Evolutionary conservation across 2,888 invertebrate genomes (phyloP).

Genomic region (Syritta pipiens): DNA sequence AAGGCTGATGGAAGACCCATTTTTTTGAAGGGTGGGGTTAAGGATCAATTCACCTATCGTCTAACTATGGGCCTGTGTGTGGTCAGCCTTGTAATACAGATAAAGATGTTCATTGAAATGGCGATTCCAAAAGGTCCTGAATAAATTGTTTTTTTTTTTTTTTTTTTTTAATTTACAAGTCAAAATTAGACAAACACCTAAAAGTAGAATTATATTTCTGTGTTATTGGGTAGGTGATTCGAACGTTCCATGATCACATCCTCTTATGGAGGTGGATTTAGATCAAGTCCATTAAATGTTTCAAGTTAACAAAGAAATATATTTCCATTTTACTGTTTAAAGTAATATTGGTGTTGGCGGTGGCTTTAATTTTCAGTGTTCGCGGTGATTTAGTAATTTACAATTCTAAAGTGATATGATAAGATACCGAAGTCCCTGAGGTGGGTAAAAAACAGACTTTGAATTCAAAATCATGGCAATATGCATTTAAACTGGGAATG

Average conservation of each 20-base stretch:
- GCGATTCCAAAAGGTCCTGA: constrained; percentile 74
- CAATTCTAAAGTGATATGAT: too few species aligned
- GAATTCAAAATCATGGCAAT: too few species aligned
- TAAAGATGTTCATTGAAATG: constrained; percentile 75
- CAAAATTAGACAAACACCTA: constrained; percentile 11
- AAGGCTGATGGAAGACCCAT: constrained; percentile 80
- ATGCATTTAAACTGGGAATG: too few species aligned
- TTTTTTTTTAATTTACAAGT: too few species aligned
- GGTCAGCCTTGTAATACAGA: constrained; percentile 75
- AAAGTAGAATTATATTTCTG: constrained; percentile 72
- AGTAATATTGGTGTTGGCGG: background rate
- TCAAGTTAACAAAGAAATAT: constrained; percentile 77
- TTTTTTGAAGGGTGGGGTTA: constrained; percentile 80
- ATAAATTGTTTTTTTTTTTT: constrained; percentile 50
- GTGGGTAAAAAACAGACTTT: too few species aligned
- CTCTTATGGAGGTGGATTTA: background rate
- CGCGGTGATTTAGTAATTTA: too few species aligned
- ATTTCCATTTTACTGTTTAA: constrained; percentile 60
- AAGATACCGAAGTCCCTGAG: too few species aligned
- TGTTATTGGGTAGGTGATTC: too few species aligned
- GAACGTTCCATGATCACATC: background rate
- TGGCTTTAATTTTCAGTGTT: too few species aligned
- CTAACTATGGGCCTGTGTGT: constrained; percentile 76
- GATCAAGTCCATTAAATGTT: constrained; percentile 53
- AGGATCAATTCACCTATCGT: constrained; percentile 79